Base-by-base conservation (phyloP, 2,113 vertebrate species). In the Mirza zaza region DNA sequence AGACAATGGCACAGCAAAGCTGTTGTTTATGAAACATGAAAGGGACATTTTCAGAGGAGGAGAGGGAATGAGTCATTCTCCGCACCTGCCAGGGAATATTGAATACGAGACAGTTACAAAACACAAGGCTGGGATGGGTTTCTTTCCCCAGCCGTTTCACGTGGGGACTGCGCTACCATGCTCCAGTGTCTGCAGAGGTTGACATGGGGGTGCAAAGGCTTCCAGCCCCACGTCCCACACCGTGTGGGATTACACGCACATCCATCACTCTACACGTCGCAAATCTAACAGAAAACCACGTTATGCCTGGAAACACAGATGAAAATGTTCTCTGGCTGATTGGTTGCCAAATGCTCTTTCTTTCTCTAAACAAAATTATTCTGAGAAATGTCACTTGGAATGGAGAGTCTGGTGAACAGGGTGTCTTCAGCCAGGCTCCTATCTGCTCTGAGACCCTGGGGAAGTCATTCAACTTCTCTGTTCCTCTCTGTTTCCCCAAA, bases 1-100 rank as follows among this genome's bases (percentile, higher is more conserved):
- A 97, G 97, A 98, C 98, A 98, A 98, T 97, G 97, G 96, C 94
- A 77, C 93, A 88, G 97, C 97, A 98, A 98, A 97, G 98, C 90
- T 97, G 96, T 96, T 96, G 97, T 96, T 97, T 98, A 90, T 97
- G 97, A 97, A 97, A 97, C 94, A 97, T 96, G 96, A 96, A 98
- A 98, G 91, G 97, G 92, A 96, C 96, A 93, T 97, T 98, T 97
- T 97, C 96, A 59, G 96, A 97, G 95, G 95, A 97, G 95, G 21
- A 71, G 73, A 93, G 79, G 98, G 94, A 94, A 70, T 21, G 84
- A 87, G 81, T 94, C 75, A 88, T 96, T 97, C 77, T 86, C 77
- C 45, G 36, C 98, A 99, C 97, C 98, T 98, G 98, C 97, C 85
- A 3, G 80, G 67, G 55, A 97, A 97, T 73, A 94, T 61, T 93